Evolutionary conservation across 2,113 vertebrate species (phyloP), one percentile per base, ranked within the genome.

Genomic region (Lycaon pictus): DNA sequence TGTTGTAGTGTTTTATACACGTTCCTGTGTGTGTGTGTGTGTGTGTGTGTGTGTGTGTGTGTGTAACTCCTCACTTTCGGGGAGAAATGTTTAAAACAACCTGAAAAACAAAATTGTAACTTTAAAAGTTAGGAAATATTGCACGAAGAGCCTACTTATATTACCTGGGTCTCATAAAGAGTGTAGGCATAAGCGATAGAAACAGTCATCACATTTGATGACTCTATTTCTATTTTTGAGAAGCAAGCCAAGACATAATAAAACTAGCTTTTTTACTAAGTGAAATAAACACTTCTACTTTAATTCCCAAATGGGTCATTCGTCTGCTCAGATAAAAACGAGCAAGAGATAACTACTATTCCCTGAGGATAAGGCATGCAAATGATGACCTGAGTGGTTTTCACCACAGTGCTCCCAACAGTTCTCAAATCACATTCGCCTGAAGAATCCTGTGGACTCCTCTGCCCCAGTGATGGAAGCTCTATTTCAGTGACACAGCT

Each of bases 221-320:
- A 60, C 35, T 77, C 37, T 62, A 48, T 88, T 55, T 82, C 94
- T 92, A 11, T 92, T 67, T 35, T 89, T 94, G 9, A 85, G 94
- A 93, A 90, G 63, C 37, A 16, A 77, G 0, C 27, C 87, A 67
- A 22, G 82, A 79, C 3, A 29, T 86, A 84, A n/a, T 96, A 62
- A 23, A 65, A 29, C 62, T 1, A 17, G 84, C 3, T 79, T 90
- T 5, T 48, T 7, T 10, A 51, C 15, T 53, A 65, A 88, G 56
- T 76, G 13, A 80, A 98, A 95, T 48, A 95, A 95, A 95, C 90
- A 22, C 0, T 11, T 86, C 19, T 90, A 53, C 69, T 58, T 93
- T 92, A 94, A 22, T 12, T 85, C 29, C 79, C 63, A 97, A 84
- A 71, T 29, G n/a, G 48, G 35, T 87, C 8, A 11, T 20, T 71